Conservation (phyloP, 2,113 vertebrate genomes). For the Felis chaus region DNA sequence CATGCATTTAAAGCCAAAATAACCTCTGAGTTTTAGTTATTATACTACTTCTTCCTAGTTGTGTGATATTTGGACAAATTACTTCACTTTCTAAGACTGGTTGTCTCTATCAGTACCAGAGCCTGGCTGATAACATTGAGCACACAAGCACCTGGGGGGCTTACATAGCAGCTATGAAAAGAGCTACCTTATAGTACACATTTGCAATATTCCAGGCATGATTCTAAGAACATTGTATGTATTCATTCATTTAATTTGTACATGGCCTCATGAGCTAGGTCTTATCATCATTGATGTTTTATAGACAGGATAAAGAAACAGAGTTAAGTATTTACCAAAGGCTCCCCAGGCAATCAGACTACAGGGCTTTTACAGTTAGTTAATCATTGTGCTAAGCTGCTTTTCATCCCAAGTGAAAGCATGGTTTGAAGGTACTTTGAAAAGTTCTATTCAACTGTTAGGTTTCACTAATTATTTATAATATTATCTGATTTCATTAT, state of each 20-base stretch:
- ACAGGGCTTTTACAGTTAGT: neutral
- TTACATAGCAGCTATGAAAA: neutral
- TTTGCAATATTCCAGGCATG: neutral
- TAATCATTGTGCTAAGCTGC: neutral
- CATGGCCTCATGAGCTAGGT: neutral
- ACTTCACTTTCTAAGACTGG: neutral
- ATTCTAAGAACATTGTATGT: neutral
- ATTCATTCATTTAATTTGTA: neutral
- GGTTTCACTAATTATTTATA: neutral
- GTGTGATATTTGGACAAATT: neutral
- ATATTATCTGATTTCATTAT: neutral
- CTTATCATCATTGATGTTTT: neutral
- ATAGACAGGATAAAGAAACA: neutral
- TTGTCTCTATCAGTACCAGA: neutral
- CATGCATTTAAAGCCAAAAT: neutral
- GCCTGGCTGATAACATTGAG: neutral
- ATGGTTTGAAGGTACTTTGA: neutral
- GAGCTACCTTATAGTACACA: neutral
- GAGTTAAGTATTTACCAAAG: neutral
- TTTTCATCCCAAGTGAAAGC: constrained; percentile 5
- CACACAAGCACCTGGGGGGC: neutral
- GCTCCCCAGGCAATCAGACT: neutral
- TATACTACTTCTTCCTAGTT: neutral
- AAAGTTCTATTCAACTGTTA: neutral
- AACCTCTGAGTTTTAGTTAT: neutral